Evolutionary conservation across 2,888 invertebrate genomes (phyloP), one percentile per base, ranked within the genome.

Genomic region (Alloplasta piceator): DNA sequence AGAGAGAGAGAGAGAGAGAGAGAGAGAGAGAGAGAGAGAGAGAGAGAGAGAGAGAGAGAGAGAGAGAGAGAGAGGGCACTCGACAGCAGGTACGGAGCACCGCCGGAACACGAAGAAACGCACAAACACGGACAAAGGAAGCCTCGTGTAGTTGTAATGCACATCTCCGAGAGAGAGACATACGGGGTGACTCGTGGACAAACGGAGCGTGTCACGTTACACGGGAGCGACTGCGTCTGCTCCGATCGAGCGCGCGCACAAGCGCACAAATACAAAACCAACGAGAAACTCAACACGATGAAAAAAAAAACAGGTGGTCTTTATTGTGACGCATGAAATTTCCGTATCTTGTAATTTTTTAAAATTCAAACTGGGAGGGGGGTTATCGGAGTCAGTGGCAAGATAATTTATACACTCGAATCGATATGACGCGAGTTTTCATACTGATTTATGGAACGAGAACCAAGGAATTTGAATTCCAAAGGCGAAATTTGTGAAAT

Each of bases 141-240:
- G 64, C 14, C 52, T 14, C 58, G 68, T 70, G 68, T 77, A 81
- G 81, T 78, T 78, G 78, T 78, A 80, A 80, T 77, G 80, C 80
- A 26, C 26, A 77, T 77, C 80, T 64, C 70, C 26, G 26, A 26
- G 26, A n/a, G 1, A 26, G 26, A 74, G 70, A 81, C 81, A 70
- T 81, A 81, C 77, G 58, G 81, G 78, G 80, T 80, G 74, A 78
- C 78, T 78, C 76, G 76, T 72, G 76, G 67, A 61, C 72, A 76
- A 80, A 72, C 72, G 80, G 77, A 80, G 76, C 80, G 76, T 73
- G 68, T 80, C 80, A 76, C 68, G 63, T 77, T 76, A 80, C 60
- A 76, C 61, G 58, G 43, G 67, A 56, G 26, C 38, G 52, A 63
- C n/a, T n/a, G 16, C 43, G 38, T 3, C 26, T 26, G 26, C 26